These are phyloP conservation scores for Cyanoramphus novaezelandiae DNA, from an alignment of 2,113 vertebrate genomes.

Conservation along the genomic window DNA sequence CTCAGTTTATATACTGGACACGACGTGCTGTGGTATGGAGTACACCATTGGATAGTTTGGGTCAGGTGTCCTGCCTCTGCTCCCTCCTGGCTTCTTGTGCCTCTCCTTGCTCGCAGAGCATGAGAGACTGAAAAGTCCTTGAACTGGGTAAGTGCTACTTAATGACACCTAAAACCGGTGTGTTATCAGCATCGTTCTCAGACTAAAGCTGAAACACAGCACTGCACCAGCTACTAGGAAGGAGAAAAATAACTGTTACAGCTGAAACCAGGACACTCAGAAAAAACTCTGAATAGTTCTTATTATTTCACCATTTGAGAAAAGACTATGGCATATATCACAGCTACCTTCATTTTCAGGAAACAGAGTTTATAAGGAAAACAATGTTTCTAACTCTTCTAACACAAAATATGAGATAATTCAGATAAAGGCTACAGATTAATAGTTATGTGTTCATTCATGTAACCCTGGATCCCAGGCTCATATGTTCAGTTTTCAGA, in stretches of 20 bases:
- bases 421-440: neutral
- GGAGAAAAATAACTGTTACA: neutral
- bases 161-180: neutral
- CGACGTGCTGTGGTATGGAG: neutral
- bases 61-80: neutral
- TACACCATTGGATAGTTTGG: neutral
- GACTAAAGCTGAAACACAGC: neutral
- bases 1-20: neutral
- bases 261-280: neutral
- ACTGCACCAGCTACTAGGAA: neutral
- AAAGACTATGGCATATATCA: neutral
- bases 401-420: neutral
- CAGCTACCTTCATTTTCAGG: neutral
- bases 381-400: neutral
- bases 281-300: neutral
- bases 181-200: neutral
- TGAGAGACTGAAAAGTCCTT: neutral
- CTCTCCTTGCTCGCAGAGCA: neutral
- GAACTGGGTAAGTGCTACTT: neutral
- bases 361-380: neutral
- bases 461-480: neutral
- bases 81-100: neutral
- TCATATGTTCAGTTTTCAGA: neutral
- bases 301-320: neutral
- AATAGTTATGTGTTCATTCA: neutral